Percentiles rank a stretch among this genome's conserved stretches.
phyloP scores from a whole-genome alignment of 2,113 vertebrate species.

The Microcebus murinus region DNA sequence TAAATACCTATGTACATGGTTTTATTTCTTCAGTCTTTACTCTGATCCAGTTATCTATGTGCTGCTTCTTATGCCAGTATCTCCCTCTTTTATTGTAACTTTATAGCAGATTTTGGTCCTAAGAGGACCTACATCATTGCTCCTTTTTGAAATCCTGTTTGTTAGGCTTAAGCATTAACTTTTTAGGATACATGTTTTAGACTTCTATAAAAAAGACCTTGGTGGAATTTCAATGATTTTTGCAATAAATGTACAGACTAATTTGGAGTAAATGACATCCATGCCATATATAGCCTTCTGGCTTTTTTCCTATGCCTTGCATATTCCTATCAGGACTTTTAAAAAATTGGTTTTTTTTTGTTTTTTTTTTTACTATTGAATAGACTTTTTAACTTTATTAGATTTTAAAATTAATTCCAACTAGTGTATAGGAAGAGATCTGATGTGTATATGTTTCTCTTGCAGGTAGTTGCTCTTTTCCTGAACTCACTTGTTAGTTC shows the following conservation, averaged over 20 bases:
- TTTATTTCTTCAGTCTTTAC: not conserved
- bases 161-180: not conserved
- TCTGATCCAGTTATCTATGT: not conserved
- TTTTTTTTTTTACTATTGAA: not conserved
- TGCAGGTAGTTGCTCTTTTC: not conserved
- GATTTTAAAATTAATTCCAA: constrained; percentile 25
- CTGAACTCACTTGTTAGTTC: not conserved
- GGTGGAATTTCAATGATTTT: not conserved
- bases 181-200: constrained; percentile 4
- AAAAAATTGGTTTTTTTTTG: not conserved
- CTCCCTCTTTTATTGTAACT: not conserved
- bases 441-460: not conserved
- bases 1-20: not conserved
- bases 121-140: not conserved
- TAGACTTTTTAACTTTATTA: constrained; percentile 9
- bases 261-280: not conserved
- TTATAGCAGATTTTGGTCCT: not conserved
- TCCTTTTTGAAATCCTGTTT: constrained; percentile 22
- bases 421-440: not conserved
- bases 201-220: not conserved
- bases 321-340: not conserved
- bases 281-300: not conserved
- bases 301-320: not conserved
- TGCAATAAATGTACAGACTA: not conserved
- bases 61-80: not conserved